Evolutionary conservation across 2,113 vertebrate genomes (phyloP).

Genomic region (Ornithorhynchus anatinus): DNA sequence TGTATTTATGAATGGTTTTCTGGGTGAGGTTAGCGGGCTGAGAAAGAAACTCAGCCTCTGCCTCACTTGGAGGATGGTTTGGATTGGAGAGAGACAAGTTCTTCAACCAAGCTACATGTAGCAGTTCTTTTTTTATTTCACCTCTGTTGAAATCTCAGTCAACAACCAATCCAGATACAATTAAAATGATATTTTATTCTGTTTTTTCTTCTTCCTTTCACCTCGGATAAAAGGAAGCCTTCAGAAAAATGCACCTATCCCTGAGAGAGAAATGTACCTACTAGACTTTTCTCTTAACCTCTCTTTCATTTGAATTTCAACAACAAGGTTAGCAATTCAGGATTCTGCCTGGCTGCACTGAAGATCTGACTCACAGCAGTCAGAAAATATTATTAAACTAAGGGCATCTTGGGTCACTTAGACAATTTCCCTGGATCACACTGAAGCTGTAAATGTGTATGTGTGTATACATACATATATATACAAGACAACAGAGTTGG

Average conservation of each 20-base stretch:
- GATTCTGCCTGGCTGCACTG: background rate
- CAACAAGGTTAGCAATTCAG: background rate
- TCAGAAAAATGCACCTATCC: background rate
- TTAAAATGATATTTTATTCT: background rate
- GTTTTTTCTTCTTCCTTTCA: constrained; percentile 3
- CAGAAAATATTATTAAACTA: background rate
- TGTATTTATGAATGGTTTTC: too few species aligned
- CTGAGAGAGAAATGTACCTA: background rate
- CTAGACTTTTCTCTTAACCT: background rate
- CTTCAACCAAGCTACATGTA: background rate
- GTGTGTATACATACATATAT: too few species aligned
- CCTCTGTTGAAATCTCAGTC: background rate
- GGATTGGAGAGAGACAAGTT: background rate
- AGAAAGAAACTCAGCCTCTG: background rate
- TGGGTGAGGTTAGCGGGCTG: too few species aligned
- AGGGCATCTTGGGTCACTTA: background rate
- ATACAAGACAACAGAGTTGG: too few species aligned
- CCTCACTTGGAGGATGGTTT: background rate
- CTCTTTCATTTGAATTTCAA: background rate
- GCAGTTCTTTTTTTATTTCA: background rate
- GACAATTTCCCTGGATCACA: background rate
- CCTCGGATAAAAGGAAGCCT: background rate
- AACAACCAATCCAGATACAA: background rate
- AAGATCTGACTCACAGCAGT: background rate
- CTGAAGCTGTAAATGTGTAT: too few species aligned